Evolutionary conservation across 2,888 invertebrate genomes (phyloP), one percentile per base, ranked within the genome.

Genomic region (Cheilosia grossa): DNA sequence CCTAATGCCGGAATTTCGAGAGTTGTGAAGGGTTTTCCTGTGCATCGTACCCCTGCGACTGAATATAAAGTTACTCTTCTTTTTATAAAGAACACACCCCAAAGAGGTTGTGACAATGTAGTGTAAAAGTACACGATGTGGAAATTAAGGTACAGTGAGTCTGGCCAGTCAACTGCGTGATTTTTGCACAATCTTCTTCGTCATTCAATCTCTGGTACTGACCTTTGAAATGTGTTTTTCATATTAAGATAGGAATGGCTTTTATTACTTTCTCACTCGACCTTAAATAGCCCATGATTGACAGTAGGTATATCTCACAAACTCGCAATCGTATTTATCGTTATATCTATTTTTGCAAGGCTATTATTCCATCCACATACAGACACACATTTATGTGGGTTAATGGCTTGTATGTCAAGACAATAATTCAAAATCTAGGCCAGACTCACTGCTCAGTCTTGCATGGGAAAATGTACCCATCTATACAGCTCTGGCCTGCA

Each of bases 351-450:
- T 47, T 63, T n/a, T 15, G 33, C 44, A 63, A 30, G 19, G 13
- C 5, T 58, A 19, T 30, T 17, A 7, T 44, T 30, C 2, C 9
- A 44, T 63, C 1, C 13, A 2, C n/a, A 21, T 27, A 27, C 2
- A 53, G 1, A 44, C 17, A n/a, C 1, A 24, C 13, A 27, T 40
- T 53, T 24, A 17, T 40, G 27, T 66, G 7, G 53, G 66, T 42
- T 66, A 40, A 53, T 66, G 40, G 66, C 37, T 24, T 42, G 17
- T 42, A 40, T 53, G 66, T 53, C 40, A 66, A 66, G 53, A 24
- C 24, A 40, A 40, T 24, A 24, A 24, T 64, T 49, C 10, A 7
- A 58, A 24, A 66, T 51, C 51, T 51, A 24, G 66, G 53, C 53
- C 42, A 40, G 27, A 33, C 53, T 40, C 37, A 33, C 19, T 47